Evolutionary conservation across 2,113 vertebrate species (phyloP), one percentile per base, ranked within the genome.

Genomic region (Tautogolabrus adspersus): DNA sequence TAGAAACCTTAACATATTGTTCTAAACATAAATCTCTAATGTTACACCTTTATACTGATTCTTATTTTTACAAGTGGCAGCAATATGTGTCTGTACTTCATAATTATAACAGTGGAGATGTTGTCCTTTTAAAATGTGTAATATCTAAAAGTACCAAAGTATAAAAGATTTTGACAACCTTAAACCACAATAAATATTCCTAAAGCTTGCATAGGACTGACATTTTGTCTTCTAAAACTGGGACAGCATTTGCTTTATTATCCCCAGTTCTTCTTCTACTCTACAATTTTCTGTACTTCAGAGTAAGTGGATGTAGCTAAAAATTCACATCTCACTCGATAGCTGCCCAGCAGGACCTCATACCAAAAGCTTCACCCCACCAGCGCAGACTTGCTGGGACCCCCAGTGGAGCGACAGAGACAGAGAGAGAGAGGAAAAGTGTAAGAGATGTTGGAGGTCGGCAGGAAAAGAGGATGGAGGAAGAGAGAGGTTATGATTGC

Each of bases 401-500:
- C 86, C 86, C 85, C 21, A 58, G 1, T 34, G 69, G 52, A 23
- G 58, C 10, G 21, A 56, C 78, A 23, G 58, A n/a, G n/a, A n/a
- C n/a, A 75, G 58, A 71, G 52, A 56, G 51, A 60, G 65, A 57
- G 62, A 49, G 71, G 69, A 59, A 60, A 70, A 77, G 73, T 1
- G 59, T 70, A 67, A 59, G 70, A 84, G 82, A 81, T 37, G 81
- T 69, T 9, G 52, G 72, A 60, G 78, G 76, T 83, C 84, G 72
- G 77, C 79, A 34, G 74, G 70, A 80, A 68, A 85, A 61, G 64
- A 84, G 75, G 75, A 81, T 37, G 46, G 65, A 75, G 76, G 76
- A 71, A 87, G 67, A 87, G 85, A 87, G 78, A 79, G 76, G 75
- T 79, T 82, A 79, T 91, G 90, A 93, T 93, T 93, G 89, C 86